Conservation (phyloP, 2,888 invertebrate species). For the Polyploca ridens region DNA sequence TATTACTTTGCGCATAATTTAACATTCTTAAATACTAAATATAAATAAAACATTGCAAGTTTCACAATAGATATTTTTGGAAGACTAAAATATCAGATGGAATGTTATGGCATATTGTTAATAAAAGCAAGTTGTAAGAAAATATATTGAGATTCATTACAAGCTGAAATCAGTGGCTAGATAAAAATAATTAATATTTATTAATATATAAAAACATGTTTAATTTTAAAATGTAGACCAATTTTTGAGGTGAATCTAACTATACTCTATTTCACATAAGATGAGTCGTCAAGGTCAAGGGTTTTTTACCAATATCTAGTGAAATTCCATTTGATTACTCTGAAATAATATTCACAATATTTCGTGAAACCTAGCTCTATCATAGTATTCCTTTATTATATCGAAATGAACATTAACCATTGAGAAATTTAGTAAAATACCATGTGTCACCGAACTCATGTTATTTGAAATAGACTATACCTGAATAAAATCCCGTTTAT, state of each 20-base stretch:
- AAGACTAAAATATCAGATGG: conserved; percentile 44
- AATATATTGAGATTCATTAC: conserved; percentile 31
- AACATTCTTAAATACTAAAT: conserved; percentile 34
- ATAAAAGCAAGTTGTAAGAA: background rate
- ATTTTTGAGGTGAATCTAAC: background rate
- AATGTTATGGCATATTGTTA: conserved; percentile 31
- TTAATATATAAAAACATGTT: background rate
- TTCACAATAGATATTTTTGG: conserved; percentile 24
- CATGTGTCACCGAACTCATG: too few species aligned
- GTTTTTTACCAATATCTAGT: too few species aligned
- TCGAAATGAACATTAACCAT: too few species aligned
- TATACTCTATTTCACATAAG: too few species aligned
- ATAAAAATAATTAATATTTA: conserved; percentile 16
- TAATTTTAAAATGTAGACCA: background rate
- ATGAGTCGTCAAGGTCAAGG: too few species aligned
- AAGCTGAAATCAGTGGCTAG: conserved; percentile 1
- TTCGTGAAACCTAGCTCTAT: too few species aligned
- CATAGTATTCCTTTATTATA: too few species aligned
- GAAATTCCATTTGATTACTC: too few species aligned
- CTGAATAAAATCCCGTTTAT: too few species aligned
- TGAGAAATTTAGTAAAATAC: too few species aligned
- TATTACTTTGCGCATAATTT: conserved; percentile 26
- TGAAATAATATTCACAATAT: too few species aligned
- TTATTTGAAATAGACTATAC: too few species aligned
- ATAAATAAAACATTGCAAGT: conserved; percentile 20